A percentile compares a stretch with the other conserved stretches of the same genome.
Evolutionary conservation across 2,888 invertebrate species (phyloP).

Genomic region (Pyrgus malvae): DNA sequence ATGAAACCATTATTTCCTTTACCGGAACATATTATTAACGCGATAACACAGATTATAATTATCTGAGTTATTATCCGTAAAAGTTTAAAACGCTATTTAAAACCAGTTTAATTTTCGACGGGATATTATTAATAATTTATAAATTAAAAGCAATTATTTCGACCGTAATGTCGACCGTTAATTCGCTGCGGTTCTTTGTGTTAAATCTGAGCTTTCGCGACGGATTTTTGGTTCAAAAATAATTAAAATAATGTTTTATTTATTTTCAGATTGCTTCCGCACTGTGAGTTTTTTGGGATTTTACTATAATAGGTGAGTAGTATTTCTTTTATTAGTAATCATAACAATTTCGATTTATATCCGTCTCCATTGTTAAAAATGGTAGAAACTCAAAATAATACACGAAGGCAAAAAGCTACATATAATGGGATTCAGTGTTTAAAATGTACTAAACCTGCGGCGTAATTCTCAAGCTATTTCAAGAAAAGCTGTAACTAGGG

Average conservation of each 20-base stretch:
- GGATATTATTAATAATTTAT: not conserved
- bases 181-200: not conserved
- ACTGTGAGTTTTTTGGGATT: not conserved
- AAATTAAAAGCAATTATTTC: constrained; percentile 1
- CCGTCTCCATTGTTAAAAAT: too few relatives aligned
- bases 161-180: not conserved
- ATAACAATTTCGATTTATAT: too few relatives aligned
- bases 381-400: too few relatives aligned
- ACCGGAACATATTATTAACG: too few relatives aligned
- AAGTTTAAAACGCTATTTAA: not conserved
- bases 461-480: too few relatives aligned
- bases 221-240: not conserved
- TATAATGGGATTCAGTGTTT: too few relatives aligned
- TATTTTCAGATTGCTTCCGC: constrained; percentile 1
- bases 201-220: not conserved
- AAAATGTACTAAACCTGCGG: too few relatives aligned
- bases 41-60: not conserved
- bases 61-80: not conserved
- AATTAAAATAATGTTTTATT: not conserved
- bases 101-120: not conserved
- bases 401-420: too few relatives aligned
- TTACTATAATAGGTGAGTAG: constrained; percentile 3
- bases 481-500: too few relatives aligned
- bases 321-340: too few relatives aligned
- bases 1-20: too few relatives aligned